Conservation (phyloP, 1,140 invertebrate genomes). For the Wasmannia auropunctata region DNA sequence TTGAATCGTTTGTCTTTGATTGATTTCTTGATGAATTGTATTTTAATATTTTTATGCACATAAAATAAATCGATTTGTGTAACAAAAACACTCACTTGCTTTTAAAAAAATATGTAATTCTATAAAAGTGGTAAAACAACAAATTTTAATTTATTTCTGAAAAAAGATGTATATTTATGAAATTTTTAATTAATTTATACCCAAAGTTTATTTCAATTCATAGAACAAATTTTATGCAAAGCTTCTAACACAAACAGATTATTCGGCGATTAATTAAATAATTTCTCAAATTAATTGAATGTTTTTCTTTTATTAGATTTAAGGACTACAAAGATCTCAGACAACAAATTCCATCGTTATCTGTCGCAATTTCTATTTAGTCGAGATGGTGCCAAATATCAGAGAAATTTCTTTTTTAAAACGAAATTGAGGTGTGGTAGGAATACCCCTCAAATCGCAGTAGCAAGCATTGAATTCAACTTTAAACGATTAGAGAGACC, state of each 20-base stretch:
- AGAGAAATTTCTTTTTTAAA: slow-evolving; percentile 89
- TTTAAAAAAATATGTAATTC: no score
- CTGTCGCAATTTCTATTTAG: slow-evolving; percentile 91
- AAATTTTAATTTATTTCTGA: background rate
- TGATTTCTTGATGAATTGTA: no score
- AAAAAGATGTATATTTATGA: background rate
- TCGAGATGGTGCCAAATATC: slow-evolving; percentile 88
- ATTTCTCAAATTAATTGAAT: background rate
- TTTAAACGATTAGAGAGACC: slow-evolving; percentile 87
- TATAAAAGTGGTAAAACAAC: background rate
- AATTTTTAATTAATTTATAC: background rate
- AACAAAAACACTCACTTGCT: no score
- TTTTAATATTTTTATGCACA: no score
- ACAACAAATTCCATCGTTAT: slow-evolving; percentile 87
- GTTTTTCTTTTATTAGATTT: slow-evolving; percentile 75
- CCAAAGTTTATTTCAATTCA: background rate
- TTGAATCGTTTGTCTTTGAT: background rate
- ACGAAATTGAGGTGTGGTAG: slow-evolving; percentile 87
- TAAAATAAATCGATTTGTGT: no score
- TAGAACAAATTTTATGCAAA: background rate
- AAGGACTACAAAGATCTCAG: slow-evolving; percentile 76
- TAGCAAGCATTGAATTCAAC: slow-evolving; percentile 87
- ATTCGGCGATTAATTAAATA: background rate
- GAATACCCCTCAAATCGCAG: slow-evolving; percentile 85
- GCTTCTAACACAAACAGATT: background rate